Base-by-base conservation (phyloP, 1,140 invertebrate species). In the Chionoecetes opilio region DNA sequence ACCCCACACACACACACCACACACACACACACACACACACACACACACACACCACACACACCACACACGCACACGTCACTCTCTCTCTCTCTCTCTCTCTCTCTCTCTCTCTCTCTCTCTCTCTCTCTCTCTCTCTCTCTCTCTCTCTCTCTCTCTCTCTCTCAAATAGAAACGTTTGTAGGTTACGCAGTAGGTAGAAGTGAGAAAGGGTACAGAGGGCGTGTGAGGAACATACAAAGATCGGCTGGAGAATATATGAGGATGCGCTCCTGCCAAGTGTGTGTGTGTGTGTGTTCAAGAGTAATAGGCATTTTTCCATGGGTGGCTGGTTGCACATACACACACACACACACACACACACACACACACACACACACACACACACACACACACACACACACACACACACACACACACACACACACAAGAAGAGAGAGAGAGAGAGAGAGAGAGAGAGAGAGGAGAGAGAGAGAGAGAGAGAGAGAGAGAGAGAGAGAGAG, bases 401-500 rank as follows among this genome's bases (percentile, higher is more conserved):
- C n/a, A n/a, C n/a, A n/a, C n/a, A n/a, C n/a, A n/a, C n/a, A n/a
- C n/a, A n/a, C n/a, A n/a, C n/a, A n/a, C n/a, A n/a, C n/a, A n/a
- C n/a, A n/a, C n/a, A n/a, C n/a, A 1, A 84, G 82, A 5, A 32
- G 29, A 86, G 88, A 90, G 88, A 90, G 88, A 90, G 38, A 46
- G 88, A 91, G 41, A 91, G 89, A 63, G 89, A 53, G 46, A 53
- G 46, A 53, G 46, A 53, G 46, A 53, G 46, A 53, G 46, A 53
- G 46, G 46, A 53, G 46, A 53, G 46, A 53, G 46, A 53, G 46
- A 53, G 46, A 91, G 89, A 75, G 89, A 91, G 89, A 91, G 89
- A 91, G 89, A 91, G 89, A 91, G 89, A 91, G 89, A 91, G 38
- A 53, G 38, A 90, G 88, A 90, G 88, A 90, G 35, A 37, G 17